Percentiles rank a stretch among this genome's conserved stretches.
Evolutionary conservation across 2,113 vertebrate genomes (phyloP).

Genomic region (Odontesthes bonariensis): DNA sequence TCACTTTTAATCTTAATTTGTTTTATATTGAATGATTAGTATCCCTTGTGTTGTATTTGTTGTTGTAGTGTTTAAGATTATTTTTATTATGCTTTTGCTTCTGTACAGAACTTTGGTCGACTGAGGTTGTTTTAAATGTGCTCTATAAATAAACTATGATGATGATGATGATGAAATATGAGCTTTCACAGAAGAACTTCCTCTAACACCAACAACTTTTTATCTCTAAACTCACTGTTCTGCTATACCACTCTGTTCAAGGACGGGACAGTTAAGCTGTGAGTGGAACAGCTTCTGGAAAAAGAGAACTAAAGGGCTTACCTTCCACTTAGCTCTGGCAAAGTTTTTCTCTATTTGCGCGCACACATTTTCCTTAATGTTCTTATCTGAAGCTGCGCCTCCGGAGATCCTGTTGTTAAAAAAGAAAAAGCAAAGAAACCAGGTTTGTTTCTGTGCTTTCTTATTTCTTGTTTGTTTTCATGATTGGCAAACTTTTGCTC

Average conservation of each 20-base stretch:
- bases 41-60: too few relatives aligned
- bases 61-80: too few relatives aligned
- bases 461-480: too few relatives aligned
- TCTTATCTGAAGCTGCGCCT: conserved; percentile 97
- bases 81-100: too few relatives aligned
- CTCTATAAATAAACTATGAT: too few relatives aligned
- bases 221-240: not conserved
- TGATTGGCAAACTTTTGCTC: too few relatives aligned
- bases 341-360: conserved; percentile 99
- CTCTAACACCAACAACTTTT: not conserved
- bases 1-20: too few relatives aligned
- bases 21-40: too few relatives aligned
- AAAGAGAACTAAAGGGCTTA: conserved; percentile 63
- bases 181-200: not conserved
- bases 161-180: too few relatives aligned
- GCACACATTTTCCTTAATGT: conserved; percentile 97
- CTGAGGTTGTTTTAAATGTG: too few relatives aligned
- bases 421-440: conserved; percentile 11
- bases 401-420: conserved; percentile 91
- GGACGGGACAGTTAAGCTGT: not conserved
- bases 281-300: not conserved
- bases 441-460: not conserved
- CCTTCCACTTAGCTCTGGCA: conserved; percentile 98
- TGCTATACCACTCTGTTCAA: not conserved
- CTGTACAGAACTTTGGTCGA: too few relatives aligned